Percentiles rank a stretch among this genome's conserved stretches.
Conservation (phyloP, 2,797 vertebrate species). For the Lepus oiostolus region DNA sequence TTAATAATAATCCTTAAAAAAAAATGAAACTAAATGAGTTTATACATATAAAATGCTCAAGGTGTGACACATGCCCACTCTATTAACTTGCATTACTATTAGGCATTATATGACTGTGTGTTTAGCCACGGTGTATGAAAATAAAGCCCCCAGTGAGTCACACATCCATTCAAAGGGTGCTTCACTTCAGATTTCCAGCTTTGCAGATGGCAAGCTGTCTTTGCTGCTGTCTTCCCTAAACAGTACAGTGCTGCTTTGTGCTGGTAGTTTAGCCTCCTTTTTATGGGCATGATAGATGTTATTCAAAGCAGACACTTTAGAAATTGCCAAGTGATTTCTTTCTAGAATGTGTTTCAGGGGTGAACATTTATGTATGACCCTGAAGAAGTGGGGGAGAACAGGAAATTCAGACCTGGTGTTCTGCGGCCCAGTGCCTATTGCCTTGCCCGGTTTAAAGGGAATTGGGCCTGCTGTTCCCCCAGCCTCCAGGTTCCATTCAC, state of each 20-base stretch:
- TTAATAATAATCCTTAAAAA: conserved; percentile 4
- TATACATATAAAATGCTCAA: background rate
- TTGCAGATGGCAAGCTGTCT: background rate
- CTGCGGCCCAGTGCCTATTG: background rate
- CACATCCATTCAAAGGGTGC: background rate
- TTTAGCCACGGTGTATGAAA: background rate
- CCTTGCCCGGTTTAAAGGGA: background rate
- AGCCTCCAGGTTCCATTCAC: background rate
- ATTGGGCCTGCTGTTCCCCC: background rate
- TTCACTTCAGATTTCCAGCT: background rate
- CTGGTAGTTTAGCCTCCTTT: background rate
- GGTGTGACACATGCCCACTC: background rate
- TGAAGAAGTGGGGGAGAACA: background rate
- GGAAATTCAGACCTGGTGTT: background rate
- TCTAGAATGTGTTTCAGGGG: conserved; percentile 39
- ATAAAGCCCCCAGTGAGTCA: background rate
- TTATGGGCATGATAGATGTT: background rate
- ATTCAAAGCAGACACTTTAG: background rate
- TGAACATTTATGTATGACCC: background rate
- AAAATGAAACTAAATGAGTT: background rate
- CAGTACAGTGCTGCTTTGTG: background rate
- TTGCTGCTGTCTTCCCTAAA: background rate
- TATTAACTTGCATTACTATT: background rate
- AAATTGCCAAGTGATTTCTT: background rate
- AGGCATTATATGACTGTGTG: background rate